Percentiles rank a stretch among this genome's conserved stretches.
phyloP scores from a whole-genome alignment of 2,888 invertebrate species.

The Spatulosminthurus flaviceps region DNA sequence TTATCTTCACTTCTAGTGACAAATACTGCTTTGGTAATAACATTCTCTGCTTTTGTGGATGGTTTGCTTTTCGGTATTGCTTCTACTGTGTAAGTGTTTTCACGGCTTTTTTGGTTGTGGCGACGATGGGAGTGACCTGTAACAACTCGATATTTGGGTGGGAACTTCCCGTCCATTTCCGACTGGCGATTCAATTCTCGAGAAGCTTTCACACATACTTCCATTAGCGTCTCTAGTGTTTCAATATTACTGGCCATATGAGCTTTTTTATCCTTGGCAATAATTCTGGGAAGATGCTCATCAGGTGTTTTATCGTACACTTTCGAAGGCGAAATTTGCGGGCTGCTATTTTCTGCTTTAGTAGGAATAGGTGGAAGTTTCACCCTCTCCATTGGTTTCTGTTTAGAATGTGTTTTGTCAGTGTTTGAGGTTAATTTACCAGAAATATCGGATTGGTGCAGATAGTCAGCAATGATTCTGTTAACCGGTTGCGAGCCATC shows the following conservation, averaged over 20 bases:
- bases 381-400: slow-evolving; percentile 30
- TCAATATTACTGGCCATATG: slow-evolving; percentile 12
- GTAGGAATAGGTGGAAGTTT: slow-evolving; percentile 43
- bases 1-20: background rate
- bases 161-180: background rate
- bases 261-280: slow-evolving; percentile 36
- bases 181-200: slow-evolving; percentile 34
- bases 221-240: slow-evolving; percentile 45
- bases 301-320: slow-evolving; percentile 29
- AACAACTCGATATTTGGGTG: slow-evolving; percentile 39
- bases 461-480: slow-evolving; percentile 40
- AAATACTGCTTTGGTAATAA: background rate
- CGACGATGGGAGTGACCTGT: slow-evolving; percentile 39
- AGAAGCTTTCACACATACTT: slow-evolving; percentile 47
- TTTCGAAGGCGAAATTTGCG: background rate
- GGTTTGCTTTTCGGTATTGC: slow-evolving; percentile 28
- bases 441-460: slow-evolving; percentile 15
- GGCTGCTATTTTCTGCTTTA: background rate
- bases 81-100: slow-evolving; percentile 39
- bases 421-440: background rate
- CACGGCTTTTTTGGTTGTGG: slow-evolving; percentile 28
- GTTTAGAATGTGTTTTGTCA: background rate
- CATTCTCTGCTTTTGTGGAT: background rate
- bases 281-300: slow-evolving; percentile 40
- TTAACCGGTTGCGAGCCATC: slow-evolving; percentile 25